Evolutionary conservation across 2,113 vertebrate genomes (phyloP).

Genomic region (Saccopteryx leptura): DNA sequence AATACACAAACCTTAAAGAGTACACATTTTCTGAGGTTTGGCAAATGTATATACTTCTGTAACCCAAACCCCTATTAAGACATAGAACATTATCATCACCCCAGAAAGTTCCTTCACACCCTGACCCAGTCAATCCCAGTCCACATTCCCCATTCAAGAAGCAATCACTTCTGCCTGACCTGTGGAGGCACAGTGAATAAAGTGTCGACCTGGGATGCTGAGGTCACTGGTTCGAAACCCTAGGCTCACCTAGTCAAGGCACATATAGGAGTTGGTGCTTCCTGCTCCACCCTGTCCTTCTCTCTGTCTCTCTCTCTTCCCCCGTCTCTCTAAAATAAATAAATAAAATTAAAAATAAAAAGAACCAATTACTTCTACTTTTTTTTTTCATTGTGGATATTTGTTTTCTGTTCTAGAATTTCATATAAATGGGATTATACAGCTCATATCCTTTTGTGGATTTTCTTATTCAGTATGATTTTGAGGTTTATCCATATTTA

Average conservation of each 20-base stretch:
- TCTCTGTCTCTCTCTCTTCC: too few species aligned
- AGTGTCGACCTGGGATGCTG: too few species aligned
- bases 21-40: slow-evolving; percentile 51
- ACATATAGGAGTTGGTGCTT: too few species aligned
- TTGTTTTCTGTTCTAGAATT: slow-evolving; percentile 43
- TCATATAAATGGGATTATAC: slow-evolving; percentile 12
- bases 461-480: slow-evolving; percentile 43
- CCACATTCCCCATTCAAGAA: not conserved
- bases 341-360: too few species aligned
- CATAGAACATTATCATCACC: not conserved
- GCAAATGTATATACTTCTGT: not conserved
- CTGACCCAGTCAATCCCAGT: not conserved
- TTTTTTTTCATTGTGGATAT: not conserved
- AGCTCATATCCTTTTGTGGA: not conserved
- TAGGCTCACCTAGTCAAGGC: too few species aligned
- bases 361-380: too few species aligned
- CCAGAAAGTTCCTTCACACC: not conserved
- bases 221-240: too few species aligned
- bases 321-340: too few species aligned
- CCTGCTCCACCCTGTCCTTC: too few species aligned
- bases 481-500: not conserved
- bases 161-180: not conserved
- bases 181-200: too few species aligned
- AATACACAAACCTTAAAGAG: slow-evolving; percentile 11
- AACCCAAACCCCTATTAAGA: not conserved